These are phyloP conservation scores for Poecilia wingei DNA, from an alignment of 2,797 vertebrate species.

Conservation along the genomic window DNA sequence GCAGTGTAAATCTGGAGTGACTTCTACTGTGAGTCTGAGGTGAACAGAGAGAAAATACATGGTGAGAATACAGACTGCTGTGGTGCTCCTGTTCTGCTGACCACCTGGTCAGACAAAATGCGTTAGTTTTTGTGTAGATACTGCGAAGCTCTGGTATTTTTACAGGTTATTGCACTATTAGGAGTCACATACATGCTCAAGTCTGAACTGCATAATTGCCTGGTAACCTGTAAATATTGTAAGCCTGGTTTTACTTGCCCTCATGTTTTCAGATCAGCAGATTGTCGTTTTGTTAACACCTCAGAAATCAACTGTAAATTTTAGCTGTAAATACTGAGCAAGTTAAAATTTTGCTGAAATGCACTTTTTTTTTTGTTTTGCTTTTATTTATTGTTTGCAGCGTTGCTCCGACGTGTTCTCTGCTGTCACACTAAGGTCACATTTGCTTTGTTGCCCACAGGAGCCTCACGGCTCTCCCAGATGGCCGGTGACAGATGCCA, in stretches of 20 bases:
- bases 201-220: background rate
- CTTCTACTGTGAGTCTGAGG: background rate
- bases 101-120: background rate
- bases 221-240: background rate
- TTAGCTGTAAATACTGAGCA: background rate
- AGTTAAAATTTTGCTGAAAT: slow-evolving; percentile 3
- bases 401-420: slow-evolving; percentile 19
- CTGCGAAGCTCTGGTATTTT: background rate
- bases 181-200: background rate
- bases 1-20: background rate
- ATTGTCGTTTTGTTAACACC: background rate
- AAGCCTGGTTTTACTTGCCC: background rate
- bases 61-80: background rate
- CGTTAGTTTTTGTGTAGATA: background rate
- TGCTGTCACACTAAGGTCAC: slow-evolving; percentile 59
- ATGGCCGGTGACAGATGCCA: slow-evolving; percentile 77
- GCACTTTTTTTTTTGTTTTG: background rate
- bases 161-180: background rate
- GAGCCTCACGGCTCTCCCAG: slow-evolving; percentile 67
- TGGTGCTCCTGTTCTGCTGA: background rate
- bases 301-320: background rate
- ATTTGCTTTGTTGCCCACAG: slow-evolving; percentile 62
- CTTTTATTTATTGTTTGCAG: slow-evolving; percentile 18
- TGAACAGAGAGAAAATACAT: background rate
- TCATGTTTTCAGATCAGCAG: background rate